phyloP scores from a whole-genome alignment of 1,140 invertebrate genomes.

The Calycopis cecrops region DNA sequence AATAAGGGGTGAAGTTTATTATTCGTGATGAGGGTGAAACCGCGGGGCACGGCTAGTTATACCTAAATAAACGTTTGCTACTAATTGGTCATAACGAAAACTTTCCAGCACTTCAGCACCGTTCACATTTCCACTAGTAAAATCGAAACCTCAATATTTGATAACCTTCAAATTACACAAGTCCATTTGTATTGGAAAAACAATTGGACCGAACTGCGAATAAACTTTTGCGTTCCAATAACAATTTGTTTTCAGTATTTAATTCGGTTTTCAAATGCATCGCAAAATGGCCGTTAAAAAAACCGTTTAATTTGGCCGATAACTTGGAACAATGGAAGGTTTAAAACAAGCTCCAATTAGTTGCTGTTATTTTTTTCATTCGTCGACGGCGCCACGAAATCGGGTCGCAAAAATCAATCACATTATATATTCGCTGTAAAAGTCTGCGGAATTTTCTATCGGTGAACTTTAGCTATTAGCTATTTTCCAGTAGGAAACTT shows the following conservation, averaged over 20 bases:
- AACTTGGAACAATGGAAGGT: neutral
- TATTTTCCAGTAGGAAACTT: no score
- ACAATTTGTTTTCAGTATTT: neutral
- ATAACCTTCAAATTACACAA: neutral
- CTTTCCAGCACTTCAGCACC: no score
- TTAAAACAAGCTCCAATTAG: constrained; percentile 7
- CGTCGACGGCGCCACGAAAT: neutral
- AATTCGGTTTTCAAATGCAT: constrained; percentile 1
- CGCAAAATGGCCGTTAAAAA: neutral
- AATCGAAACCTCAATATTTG: no score
- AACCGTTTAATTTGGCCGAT: neutral
- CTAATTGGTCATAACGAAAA: no score
- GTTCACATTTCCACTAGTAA: no score
- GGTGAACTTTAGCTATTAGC: no score
- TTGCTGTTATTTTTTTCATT: neutral
- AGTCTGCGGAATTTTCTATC: neutral
- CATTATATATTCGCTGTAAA: neutral
- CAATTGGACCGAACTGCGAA: neutral
- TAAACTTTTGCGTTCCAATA: neutral
- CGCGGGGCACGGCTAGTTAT: no score
- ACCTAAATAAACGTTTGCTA: no score
- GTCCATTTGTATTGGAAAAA: constrained; percentile 2
- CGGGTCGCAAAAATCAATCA: constrained; percentile 9
- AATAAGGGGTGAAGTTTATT: no score
- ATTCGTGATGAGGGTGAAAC: no score